Evolutionary conservation across 2,113 vertebrate genomes (phyloP), one percentile per base, ranked within the genome.

Genomic region (Sebastes fasciatus): DNA sequence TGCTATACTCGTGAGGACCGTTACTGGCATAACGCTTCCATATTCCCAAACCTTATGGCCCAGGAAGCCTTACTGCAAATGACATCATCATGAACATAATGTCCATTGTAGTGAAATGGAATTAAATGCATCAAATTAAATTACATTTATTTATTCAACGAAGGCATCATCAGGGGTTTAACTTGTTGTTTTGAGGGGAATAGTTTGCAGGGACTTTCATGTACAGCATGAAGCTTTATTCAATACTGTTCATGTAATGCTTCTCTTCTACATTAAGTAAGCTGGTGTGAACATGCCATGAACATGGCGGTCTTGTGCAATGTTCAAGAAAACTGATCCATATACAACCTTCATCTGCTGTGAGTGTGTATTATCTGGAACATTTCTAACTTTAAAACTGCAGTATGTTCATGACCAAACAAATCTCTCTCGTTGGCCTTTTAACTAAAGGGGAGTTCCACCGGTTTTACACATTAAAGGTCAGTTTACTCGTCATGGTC

Each of bases 61-160:
- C 8, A 40, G 13, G 49, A 55, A 51, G 58, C 43, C 6, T 43
- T 43, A 34, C 61, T 51, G 55, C 58, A 71, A 40, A 83, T 83
- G 1, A 86, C 48, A 79, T 82, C 48, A 71, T 83, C 77, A 55
- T 55, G 23, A 26, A 21, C 40, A 52, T 70, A 45, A 72, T 63
- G 48, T 65, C 14, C n/a, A 49, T 1, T 43, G 52, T 1, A 21
- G 34, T 63, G 0, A 77, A 65, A 87, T 74, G 0, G 42, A 73
- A 72, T 79, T 5, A 54, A 52, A 76, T 19, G 1, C 62, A 76
- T 68, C 1, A 5, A 49, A 73, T 87, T 46, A 46, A 5, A 21
- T 84, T 54, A 5, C 1, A 43, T 67, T 26, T 23, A 34, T 42
- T n/a, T 7, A 49, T 45, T 58, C 13, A 66, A 52, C 46, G 61